Base-by-base conservation (phyloP, 2,888 invertebrate species). In the Nycteola revayana region DNA sequence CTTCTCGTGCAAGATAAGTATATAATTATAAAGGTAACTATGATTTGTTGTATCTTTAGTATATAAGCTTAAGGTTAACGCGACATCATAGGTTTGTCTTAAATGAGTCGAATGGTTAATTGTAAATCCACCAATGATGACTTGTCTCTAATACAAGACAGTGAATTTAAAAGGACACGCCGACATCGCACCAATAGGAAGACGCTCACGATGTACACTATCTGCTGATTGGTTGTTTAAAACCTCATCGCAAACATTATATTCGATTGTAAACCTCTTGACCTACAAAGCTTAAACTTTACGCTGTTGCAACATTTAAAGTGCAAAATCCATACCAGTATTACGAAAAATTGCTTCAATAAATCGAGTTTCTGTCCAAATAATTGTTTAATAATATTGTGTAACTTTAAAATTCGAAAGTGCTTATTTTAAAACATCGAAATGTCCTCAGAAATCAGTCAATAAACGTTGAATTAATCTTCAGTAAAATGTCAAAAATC, bases 401-500 rank as follows among this genome's bases (percentile, higher is more conserved):
- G 48, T 9, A 54, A 48, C 10, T 28, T 34, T 49, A 29, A 34
- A 32, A 42, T 34, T 46, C 32, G 45, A 60, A 57, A 60, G 56
- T 56, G 34, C 9, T 31, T 9, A 36, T 36, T 35, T 14, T 5
- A 5, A 14, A 2, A 14, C 3, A 37, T 36, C 26, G 24, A 18
- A 26, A 20, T 0, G 47, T 54, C 45, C 64, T 51, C 60, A 52
- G 43, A 43, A 41, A 48, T 46, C 45, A 40, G 41, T 54, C 47
- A 54, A 46, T 41, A 42, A 50, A 50, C 35, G 24, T 23, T 47
- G 36, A 53, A 60, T 60, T 49, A 48, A 51, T 51, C 46, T 43
- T 45, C 44, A 40, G 27, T 28, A 33, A 44, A 61, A 60, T 67
- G 68, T 69, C 72, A 71, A 62, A 63, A 74, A 63, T 59, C 57